A percentile compares a stretch with the other conserved stretches of the same genome.
These are phyloP conservation scores for Mionectes macconnelli DNA, from an alignment of 2,113 vertebrate species.

Conservation along the genomic window DNA sequence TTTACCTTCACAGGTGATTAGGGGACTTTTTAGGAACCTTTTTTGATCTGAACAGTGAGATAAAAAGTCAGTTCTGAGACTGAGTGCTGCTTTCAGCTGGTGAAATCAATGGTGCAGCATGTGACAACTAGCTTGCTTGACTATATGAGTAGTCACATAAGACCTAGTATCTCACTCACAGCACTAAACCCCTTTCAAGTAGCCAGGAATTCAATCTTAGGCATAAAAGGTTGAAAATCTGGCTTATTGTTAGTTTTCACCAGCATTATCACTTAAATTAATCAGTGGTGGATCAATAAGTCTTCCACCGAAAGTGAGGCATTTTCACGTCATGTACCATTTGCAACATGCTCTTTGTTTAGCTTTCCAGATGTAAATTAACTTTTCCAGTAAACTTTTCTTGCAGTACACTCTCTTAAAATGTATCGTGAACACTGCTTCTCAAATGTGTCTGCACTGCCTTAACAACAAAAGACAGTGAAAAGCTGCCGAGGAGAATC, in stretches of 20 bases:
- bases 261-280: not conserved
- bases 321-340: not conserved
- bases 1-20: not conserved
- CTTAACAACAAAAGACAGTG: conserved; percentile 12
- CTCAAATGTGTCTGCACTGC: not conserved
- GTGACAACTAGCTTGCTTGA: not conserved
- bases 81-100: not conserved
- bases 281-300: not conserved
- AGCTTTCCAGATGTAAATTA: conserved; percentile 11
- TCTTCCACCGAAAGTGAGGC: not conserved
- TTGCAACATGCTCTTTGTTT: not conserved
- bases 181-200: not conserved
- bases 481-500: conserved; percentile 21
- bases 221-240: not conserved
- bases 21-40: not conserved
- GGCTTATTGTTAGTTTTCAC: not conserved
- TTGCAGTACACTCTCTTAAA: conserved; percentile 9
- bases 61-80: not conserved
- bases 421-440: not conserved
- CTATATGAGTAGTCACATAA: not conserved
- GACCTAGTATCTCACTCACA: not conserved
- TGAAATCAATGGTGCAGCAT: not conserved
- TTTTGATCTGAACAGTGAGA: not conserved
- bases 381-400: not conserved
- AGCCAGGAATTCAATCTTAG: not conserved